Base-by-base conservation (phyloP, 1,140 invertebrate species). In the Leptopilina clavipes region DNA sequence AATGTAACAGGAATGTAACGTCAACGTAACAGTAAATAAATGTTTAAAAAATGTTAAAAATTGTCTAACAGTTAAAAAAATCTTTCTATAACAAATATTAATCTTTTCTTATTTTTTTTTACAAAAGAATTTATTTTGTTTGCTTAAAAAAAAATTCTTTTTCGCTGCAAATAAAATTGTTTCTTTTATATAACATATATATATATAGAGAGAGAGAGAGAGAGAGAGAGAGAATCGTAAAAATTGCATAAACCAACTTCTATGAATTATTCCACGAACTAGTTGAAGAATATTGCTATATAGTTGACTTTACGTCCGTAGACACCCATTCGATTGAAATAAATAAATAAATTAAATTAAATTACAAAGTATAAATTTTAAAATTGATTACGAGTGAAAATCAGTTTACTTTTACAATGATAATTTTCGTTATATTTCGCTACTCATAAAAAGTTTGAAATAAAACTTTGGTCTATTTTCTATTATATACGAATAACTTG, bases 401-500 rank as follows among this genome's bases (percentile, higher is more conserved):
- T 17, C 48, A 17, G 14, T 52, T 52, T 52, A 52, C 14, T 7
- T 52, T n/a, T 52, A 17, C 6, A 52, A 52, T 17, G 48, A 17
- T 17, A 52, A 52, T 52, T 52, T 52, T 52, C 48, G 14, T 52
- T 52, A 52, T 52, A 52, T 52, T 52, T n/a, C n/a, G n/a, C n/a
- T 17, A 12, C 14, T 17, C n/a, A 65, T 65, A 12, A 65, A 65
- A 65, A 31, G 25, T 25, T n/a, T 40, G 14, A n/a, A 65, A 31
- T 31, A 31, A 25, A 59, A 65, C 59, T 7, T n/a, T 37, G 12
- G 52, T 18, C 59, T 14, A 31, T 65, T 65, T 65, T 65, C 59
- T 65, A 40, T n/a, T n/a, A n/a, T n/a, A n/a, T 40, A 31, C 14
- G 59, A 65, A 65, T 65, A 65, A 22, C 59, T 65, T 65, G 59